Evolutionary conservation across 2,888 invertebrate species (phyloP).

Genomic region (Dryococelus australis): DNA sequence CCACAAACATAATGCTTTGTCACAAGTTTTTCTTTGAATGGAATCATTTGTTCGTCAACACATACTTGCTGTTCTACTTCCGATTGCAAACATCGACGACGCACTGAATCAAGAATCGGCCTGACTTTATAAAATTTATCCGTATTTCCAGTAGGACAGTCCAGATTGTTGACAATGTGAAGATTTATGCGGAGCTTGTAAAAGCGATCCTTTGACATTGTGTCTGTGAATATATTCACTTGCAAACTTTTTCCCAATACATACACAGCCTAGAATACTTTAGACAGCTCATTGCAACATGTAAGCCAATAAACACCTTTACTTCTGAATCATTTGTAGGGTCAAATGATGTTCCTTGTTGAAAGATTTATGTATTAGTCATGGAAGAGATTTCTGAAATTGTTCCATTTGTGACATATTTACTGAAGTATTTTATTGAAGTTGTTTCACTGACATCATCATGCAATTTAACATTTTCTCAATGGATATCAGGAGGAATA

Average conservation of each 20-base stretch:
- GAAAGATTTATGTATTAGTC: conserved; percentile 35
- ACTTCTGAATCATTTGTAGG: conserved; percentile 30
- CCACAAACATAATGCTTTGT: conserved; percentile 32
- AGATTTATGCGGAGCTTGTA: conserved; percentile 44
- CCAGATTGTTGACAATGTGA: conserved; percentile 47
- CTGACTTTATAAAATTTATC: conserved; percentile 49
- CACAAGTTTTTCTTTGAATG: conserved; percentile 46
- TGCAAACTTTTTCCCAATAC: conserved; percentile 39
- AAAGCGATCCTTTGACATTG: conserved; percentile 36
- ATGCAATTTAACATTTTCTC: neutral
- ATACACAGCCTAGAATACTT: conserved; percentile 38
- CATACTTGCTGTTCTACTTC: conserved; percentile 42
- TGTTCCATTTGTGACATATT: neutral
- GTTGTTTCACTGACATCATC: neutral
- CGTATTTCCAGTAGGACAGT: conserved; percentile 37
- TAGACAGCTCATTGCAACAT: conserved; percentile 32
- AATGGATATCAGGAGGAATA: neutral
- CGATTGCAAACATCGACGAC: conserved; percentile 44
- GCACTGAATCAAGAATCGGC: conserved; percentile 46
- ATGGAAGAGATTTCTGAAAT: neutral
- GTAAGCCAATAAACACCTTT: conserved; percentile 31
- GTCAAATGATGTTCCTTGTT: conserved; percentile 27
- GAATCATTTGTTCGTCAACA: conserved; percentile 49
- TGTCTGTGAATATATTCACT: conserved; percentile 45
- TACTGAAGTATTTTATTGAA: neutral